These are phyloP conservation scores for Sebastes kiyomatsui DNA, from an alignment of 2,797 vertebrate genomes.

Conservation along the genomic window DNA sequence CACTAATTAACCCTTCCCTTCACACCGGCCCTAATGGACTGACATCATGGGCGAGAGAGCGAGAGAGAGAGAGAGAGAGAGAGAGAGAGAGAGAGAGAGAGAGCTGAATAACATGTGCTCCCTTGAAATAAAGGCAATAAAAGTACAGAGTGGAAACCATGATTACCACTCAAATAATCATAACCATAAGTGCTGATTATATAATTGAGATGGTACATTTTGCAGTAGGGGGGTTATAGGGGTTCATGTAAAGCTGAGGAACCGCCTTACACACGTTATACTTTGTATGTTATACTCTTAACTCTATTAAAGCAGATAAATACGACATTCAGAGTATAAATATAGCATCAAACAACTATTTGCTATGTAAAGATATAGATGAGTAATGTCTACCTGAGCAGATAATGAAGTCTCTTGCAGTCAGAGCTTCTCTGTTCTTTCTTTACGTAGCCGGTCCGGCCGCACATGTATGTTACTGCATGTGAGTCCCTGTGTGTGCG, in stretches of 20 bases:
- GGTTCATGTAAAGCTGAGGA: background rate
- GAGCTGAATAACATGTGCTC: background rate
- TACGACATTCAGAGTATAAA: too few species aligned
- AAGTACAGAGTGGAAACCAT: background rate
- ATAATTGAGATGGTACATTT: background rate
- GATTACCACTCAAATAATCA: background rate
- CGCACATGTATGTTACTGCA: too few species aligned
- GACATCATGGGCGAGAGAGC: background rate
- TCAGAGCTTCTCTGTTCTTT: background rate
- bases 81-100: background rate
- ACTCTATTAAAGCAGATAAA: background rate
- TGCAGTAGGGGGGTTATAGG: background rate
- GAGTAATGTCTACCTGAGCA: background rate
- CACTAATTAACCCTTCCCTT: constrained; percentile 68
- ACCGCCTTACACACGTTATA: background rate
- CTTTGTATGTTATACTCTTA: background rate
- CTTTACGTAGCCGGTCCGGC: too few species aligned
- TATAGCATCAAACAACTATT: too few species aligned
- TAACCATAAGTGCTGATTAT: background rate
- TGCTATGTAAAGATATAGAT: background rate
- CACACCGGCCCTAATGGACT: constrained; percentile 55
- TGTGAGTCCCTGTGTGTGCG: too few species aligned
- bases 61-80: background rate
- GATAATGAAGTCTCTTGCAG: background rate
- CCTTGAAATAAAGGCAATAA: background rate